phyloP scores from a whole-genome alignment of 2,113 vertebrate genomes.

The Colistium nudipinnis region DNA sequence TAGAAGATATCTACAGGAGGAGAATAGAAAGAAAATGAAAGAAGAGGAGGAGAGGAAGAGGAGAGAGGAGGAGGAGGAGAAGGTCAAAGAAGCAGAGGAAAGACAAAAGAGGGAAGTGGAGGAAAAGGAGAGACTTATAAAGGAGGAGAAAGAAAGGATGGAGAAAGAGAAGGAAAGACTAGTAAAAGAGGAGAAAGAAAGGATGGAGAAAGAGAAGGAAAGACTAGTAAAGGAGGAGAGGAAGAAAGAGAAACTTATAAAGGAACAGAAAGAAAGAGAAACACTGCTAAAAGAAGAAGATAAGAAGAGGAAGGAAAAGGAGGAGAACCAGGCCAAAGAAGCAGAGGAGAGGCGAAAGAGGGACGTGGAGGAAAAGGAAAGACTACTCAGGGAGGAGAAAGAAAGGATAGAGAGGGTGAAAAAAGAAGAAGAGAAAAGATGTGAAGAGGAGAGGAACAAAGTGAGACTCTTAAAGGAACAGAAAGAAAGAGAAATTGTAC shows the following conservation, averaged over 20 bases:
- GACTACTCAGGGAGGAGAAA: neutral
- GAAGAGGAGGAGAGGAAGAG: constrained; percentile 15
- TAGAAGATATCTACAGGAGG: neutral
- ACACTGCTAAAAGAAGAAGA: constrained; percentile 30
- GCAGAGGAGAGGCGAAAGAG: neutral
- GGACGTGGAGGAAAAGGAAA: neutral
- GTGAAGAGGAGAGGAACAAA: neutral
- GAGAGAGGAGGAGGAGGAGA: constrained; percentile 18
- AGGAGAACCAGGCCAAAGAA: constrained; percentile 8
- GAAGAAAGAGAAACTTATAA: constrained; percentile 14
- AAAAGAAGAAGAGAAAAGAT: neutral
- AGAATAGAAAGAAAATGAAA: neutral
- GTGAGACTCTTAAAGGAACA: neutral
- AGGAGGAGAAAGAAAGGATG: constrained; percentile 4
- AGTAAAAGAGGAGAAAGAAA: neutral
- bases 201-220: neutral
- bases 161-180: neutral
- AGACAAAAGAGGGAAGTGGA: neutral
- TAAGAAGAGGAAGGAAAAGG: neutral
- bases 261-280: constrained; percentile 29
- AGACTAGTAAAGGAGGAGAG: constrained; percentile 40
- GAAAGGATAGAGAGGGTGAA: neutral
- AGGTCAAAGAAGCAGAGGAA: neutral
- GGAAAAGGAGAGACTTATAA: neutral
- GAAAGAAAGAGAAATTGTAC: neutral